Evolutionary conservation across 2,797 vertebrate species (phyloP), one percentile per base, ranked within the genome.

Genomic region (Channallabes apus): DNA sequence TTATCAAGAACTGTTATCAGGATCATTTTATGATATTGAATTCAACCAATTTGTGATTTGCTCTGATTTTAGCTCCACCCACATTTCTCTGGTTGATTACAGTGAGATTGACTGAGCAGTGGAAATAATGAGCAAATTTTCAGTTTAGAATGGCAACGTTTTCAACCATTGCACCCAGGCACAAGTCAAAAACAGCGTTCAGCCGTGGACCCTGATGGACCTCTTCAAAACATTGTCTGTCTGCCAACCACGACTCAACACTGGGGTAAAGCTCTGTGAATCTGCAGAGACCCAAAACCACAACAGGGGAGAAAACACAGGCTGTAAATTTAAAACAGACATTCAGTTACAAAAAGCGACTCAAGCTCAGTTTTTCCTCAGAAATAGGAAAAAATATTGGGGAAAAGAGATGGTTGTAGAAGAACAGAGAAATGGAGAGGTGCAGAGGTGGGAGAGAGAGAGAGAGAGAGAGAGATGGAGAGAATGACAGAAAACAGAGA

Each of bases 161-260:
- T 41, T 54, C 27, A n/a, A 14, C 32, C 9, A 35, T 51, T 59
- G 29, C 29, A 58, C 18, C 35, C 73, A 72, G 29, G 24, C 38
- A 15, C 46, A 46, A 46, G 46, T 46, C 46, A 46, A 78, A 85
- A 87, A 85, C 61, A n/a, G 18, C 67, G 61, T 51, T 38, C 2
- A 62, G 20, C 65, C 4, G 46, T 46, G 27, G 81, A 85, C 79
- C 75, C 71, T 65, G 35, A 24, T 38, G 76, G 72, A 38, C 82
- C 54, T 88, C 80, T 61, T 24, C 79, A 85, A 90, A 89, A 84
- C 88, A 89, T 85, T 62, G 17, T 22, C 58, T 29, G 64, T 51
- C 65, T 35, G 6, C 78, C 27, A 38, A 73, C 54, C 80, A 72
- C 51, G 7, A 46, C 29, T 86, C 84, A 27, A 78, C 54, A 17